Percentiles rank a stretch among this genome's conserved stretches.
phyloP scores from a whole-genome alignment of 2,888 invertebrate species.

The Ichneumon xanthorius region DNA sequence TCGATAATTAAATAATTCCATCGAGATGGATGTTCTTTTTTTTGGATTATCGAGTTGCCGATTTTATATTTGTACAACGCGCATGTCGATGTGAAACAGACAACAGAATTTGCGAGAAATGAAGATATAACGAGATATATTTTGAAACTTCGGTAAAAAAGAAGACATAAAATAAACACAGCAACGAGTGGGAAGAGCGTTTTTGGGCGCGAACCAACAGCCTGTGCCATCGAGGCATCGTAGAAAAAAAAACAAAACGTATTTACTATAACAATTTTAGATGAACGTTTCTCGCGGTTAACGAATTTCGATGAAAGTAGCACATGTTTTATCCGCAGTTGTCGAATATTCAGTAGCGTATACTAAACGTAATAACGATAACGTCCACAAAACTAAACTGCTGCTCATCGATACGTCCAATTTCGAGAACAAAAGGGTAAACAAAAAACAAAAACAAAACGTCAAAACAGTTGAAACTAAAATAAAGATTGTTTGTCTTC shows the following conservation, averaged over 20 bases:
- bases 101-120: not conserved
- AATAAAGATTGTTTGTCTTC: conserved; percentile 13
- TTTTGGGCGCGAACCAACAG: conserved; percentile 15
- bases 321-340: conserved; percentile 40
- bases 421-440: conserved; percentile 27
- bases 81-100: conserved; percentile 11
- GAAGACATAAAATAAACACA: conserved; percentile 13
- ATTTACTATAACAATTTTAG: conserved; percentile 52
- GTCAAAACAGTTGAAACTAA: conserved; percentile 21
- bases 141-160: conserved; percentile 37
- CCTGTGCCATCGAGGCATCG: conserved; percentile 43
- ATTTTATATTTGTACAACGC: conserved; percentile 48
- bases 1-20: not conserved
- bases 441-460: conserved; percentile 20
- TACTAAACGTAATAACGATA: conserved; percentile 48
- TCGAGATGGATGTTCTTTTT: not conserved
- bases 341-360: conserved; percentile 5
- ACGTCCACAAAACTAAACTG: conserved; percentile 52
- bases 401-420: conserved; percentile 18
- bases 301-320: conserved; percentile 33
- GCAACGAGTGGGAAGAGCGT: not conserved
- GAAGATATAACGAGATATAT: conserved; percentile 50
- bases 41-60: not conserved
- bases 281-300: conserved; percentile 34
- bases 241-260: conserved; percentile 39